Evolutionary conservation across 2,888 invertebrate species (phyloP), one percentile per base, ranked within the genome.

Genomic region (Ormyrus thymus): DNA sequence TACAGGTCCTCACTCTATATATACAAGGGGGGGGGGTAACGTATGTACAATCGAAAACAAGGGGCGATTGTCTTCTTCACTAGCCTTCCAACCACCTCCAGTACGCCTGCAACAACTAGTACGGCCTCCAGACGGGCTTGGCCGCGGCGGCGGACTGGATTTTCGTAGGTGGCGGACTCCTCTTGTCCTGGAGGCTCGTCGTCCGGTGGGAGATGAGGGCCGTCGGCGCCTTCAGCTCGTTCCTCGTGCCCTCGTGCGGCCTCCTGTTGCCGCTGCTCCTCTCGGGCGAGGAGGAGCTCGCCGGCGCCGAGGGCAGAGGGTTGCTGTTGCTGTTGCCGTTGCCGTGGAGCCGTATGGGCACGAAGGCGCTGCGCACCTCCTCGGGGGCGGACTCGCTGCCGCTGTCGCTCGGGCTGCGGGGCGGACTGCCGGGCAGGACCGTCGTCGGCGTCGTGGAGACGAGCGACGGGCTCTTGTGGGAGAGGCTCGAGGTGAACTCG

Each of bases 91-190:
- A 43, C 15, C 13, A 46, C 53, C 55, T 55, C 50, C 10, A 61
- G 45, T 10, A 13, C n/a, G 8, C 11, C 0, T 7, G 11, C 29
- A 51, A 0, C 29, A 59, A 29, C 50, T 86, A 89, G 79, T 90
- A 90, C 1, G 90, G 90, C 84, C 89, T 89, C 90, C 90, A 90
- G 3, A 90, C 88, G 5, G 88, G 85, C 80, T 89, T 86, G 4
- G 85, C 80, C 5, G 87, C 82, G 6, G 86, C 84, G 10, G 87
- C 76, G 9, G 86, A 81, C 0, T 87, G 83, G 72, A 89, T 80
- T 71, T 89, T 90, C 5, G 88, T 89, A 0, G 89, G 87, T 70
- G 86, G 83, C 0, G 89, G 85, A 71, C 85, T 87, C 59, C 85
- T 84, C 69, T 87, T 86, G 11, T 46, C 43, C 8, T 7, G 10